Base-by-base conservation (phyloP, 1,140 invertebrate genomes). In the Cepaea nemoralis region DNA sequence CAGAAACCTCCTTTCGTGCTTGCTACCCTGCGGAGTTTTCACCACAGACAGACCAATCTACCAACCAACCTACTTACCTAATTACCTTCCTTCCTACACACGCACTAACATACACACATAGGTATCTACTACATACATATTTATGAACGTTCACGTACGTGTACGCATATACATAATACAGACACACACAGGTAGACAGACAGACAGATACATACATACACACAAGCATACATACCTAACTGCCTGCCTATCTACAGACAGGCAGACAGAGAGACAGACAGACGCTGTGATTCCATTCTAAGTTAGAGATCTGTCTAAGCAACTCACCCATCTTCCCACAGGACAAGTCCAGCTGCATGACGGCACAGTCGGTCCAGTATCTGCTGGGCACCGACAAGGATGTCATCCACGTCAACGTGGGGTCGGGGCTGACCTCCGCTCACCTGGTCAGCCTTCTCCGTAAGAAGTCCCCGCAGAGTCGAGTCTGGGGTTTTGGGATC, bases 271-370 rank as follows among this genome's bases (percentile, higher is more conserved):
- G 42, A 45, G 42, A 45, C 8, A 45, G 42, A 45, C 19, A 8
- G 8, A 59, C 33, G 27, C 33, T 77, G 10, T 27, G 33, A 10
- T 16, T 14, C 39, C 76, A 45, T 40, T 6, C 45, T 76, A 31
- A 8, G n/a, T 31, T 45, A 66, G 24, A 24, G 24, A 8, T 12
- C 31, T 24, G 35, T 69, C 5, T 35, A 14, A 69, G 24, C 3
- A 3, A 3, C 22, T 12, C 50, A 42, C 14, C 19, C 35, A 10
- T 42, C 59, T 40, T 50, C 31, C 16, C 27, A 24, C 83, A 90
- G 89, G 89, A 90, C 83, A 90, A 89, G 82, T 89, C 89, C 2
- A 89, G 89, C 73, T 89, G 87, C 74, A 59, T 90, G 81, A 88
- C 86, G 8, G 85, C 86, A 3, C 87, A 89, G 77, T 85, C 87